Base-by-base conservation (phyloP, 1,140 invertebrate species). In the Papilio xuthus region DNA sequence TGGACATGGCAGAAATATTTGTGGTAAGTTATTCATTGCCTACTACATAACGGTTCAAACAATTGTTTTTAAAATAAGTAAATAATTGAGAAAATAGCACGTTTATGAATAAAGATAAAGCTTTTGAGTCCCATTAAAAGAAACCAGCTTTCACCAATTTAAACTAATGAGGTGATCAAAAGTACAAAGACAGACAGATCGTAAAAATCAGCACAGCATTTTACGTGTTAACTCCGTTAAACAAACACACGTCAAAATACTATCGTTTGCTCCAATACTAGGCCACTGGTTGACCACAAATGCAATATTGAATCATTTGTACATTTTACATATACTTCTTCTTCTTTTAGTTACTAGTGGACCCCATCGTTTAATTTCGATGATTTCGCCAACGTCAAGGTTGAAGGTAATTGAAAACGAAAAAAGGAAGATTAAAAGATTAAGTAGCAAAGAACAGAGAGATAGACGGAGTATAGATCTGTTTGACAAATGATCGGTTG, bases 241-340 rank as follows among this genome's bases (percentile, higher is more conserved):
- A 2, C n/a, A 44, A 44, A 47, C 44, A 18, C 18, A 15, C 32
- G 15, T 47, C n/a, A 56, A 20, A n/a, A 10, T 20, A 56, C 44
- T 56, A 56, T n/a, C 6, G 15, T 2, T 53, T 53, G 18, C 20
- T 4, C 20, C 53, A 56, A 20, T 56, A 56, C n/a, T 20, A 56
- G 53, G n/a, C 53, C 53, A 56, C 20, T 23, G 53, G 53, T 56
- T 56, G 53, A 56, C 53, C 53, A 56, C 53, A 56, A 56, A 20
- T 6, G 20, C 53, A 56, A 56, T 56, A n/a, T 7, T 20, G n/a
- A 56, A 56, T 20, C 20, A 47, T 47, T 47, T 47, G 44, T 47
- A 47, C 13, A 15, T 47, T 47, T 47, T 15, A 47, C 7, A 56
- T 56, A 47, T 15, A n/a, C n/a, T n/a, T n/a, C n/a, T n/a, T n/a